Conservation (phyloP, 2,797 vertebrate species). For the Gallirallus australis region DNA sequence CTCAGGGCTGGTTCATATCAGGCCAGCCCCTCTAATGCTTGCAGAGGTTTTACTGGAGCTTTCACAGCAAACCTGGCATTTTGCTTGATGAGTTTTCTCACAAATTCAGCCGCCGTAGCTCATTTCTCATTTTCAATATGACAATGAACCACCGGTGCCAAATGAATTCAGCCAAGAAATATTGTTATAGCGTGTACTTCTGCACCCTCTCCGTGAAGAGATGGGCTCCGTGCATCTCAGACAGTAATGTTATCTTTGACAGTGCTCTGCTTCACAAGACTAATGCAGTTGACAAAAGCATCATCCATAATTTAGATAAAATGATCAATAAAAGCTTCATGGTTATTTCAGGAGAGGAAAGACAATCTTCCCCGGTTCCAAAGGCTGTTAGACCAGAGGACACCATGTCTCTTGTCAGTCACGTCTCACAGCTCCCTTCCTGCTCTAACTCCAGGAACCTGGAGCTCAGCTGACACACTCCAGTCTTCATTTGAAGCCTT, state of each 20-base stretch:
- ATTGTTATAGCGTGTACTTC: rapidly evolving
- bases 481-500: neutral
- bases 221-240: neutral
- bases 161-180: neutral
- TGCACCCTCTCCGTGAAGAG: neutral
- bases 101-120: neutral
- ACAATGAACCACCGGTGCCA: neutral
- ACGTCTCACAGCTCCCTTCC: neutral
- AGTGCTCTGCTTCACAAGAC: neutral
- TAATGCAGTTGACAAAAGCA: neutral
- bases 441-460: neutral
- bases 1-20: neutral
- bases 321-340: neutral
- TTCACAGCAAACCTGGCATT: neutral
- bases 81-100: neutral
- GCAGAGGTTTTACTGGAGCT: neutral
- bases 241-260: neutral
- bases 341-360: neutral
- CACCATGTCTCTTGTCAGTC: neutral
- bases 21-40: neutral
- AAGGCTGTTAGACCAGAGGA: neutral
- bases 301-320: conserved; percentile 13
- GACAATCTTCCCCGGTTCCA: neutral
- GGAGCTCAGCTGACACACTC: rapidly evolving
- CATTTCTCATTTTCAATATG: neutral